Evolutionary conservation across 2,113 vertebrate genomes (phyloP).

Genomic region (Collichthys lucidus): DNA sequence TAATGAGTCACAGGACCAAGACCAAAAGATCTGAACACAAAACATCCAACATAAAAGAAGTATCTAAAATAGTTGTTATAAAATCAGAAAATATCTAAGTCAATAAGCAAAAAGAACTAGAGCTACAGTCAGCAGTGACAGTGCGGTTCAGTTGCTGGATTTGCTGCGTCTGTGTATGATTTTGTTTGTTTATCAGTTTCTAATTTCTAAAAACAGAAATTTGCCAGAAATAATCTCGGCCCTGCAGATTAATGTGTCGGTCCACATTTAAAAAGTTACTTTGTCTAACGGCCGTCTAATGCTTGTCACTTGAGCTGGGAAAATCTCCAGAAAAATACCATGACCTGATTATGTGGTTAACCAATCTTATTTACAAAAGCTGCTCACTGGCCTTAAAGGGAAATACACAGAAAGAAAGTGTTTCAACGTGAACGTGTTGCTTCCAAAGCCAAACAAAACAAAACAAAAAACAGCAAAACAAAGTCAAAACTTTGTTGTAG

Average conservation of each 20-base stretch:
- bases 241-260: conserved; percentile 13
- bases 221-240: background rate
- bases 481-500: background rate
- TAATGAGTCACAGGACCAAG: background rate
- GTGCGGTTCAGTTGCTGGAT: background rate
- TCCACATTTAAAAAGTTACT: conserved; percentile 14
- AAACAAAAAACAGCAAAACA: background rate
- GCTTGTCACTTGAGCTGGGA: conserved; percentile 40
- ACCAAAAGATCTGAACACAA: background rate
- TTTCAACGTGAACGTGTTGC: background rate
- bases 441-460: background rate
- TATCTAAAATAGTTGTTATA: background rate
- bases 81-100: background rate
- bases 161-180: background rate
- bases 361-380: conserved; percentile 30
- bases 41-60: background rate
- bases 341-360: conserved; percentile 30
- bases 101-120: background rate
- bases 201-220: conserved; percentile 18
- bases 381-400: conserved; percentile 21
- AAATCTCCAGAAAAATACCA: conserved; percentile 47
- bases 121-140: no score
- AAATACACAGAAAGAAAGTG: conserved; percentile 2
- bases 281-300: conserved; percentile 28
- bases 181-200: background rate